A percentile compares a stretch with the other conserved stretches of the same genome.
These are phyloP conservation scores for Brachyhypopomus occidentalis DNA, from an alignment of 2,113 vertebrate species.

Conservation along the genomic window DNA sequence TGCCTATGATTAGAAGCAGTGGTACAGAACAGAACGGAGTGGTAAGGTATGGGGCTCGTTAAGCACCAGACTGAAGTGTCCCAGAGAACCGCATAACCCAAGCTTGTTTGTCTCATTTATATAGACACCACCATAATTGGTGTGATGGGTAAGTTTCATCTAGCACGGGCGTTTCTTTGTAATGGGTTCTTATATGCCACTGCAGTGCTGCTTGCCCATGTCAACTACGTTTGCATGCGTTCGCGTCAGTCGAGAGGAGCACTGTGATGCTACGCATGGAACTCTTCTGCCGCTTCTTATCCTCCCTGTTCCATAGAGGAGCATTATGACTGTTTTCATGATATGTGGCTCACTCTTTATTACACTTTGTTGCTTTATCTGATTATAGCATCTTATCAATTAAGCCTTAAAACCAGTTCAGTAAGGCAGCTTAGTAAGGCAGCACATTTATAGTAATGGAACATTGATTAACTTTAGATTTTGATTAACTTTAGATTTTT, in stretches of 20 bases:
- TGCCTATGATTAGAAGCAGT: constrained; percentile 11
- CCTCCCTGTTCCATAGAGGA: constrained; percentile 36
- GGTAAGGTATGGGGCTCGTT: neutral
- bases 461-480: neutral
- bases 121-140: constrained; percentile 38
- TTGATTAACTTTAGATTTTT: neutral
- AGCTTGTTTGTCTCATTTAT: constrained; percentile 6
- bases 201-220: constrained; percentile 44
- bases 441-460: neutral
- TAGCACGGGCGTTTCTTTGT: constrained; percentile 50
- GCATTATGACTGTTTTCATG: neutral
- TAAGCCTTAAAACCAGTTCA: neutral
- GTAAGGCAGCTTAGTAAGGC: neutral
- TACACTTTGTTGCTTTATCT: neutral
- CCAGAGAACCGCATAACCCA: neutral
- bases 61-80: neutral
- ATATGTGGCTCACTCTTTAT: neutral
- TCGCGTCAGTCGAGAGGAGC: constrained; percentile 35
- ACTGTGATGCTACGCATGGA: constrained; percentile 11
- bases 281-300: constrained; percentile 1
- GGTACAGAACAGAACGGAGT: neutral
- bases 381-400: neutral
- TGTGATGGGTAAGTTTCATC: constrained; percentile 59
- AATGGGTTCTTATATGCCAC: constrained; percentile 58
- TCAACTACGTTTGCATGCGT: constrained; percentile 50